phyloP scores from a whole-genome alignment of 1,140 invertebrate species.

The Leptestheria dahalacensis region DNA sequence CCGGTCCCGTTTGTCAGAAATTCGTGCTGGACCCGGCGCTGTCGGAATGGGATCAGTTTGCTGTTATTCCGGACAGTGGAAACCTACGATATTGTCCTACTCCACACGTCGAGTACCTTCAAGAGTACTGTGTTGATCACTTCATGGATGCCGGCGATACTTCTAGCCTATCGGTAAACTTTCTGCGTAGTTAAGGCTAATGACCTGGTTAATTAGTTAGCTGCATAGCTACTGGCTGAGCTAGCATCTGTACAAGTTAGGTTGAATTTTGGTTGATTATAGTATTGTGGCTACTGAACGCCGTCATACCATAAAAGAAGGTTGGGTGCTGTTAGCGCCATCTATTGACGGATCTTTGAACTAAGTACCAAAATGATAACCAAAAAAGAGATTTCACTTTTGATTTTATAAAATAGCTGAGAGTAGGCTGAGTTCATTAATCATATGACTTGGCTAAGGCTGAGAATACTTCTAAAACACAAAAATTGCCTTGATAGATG shows the following conservation, averaged over 20 bases:
- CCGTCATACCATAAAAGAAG: too few relatives aligned
- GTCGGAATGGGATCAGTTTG: not conserved
- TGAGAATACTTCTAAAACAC: too few relatives aligned
- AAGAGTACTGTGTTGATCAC: not conserved
- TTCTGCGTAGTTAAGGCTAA: too few relatives aligned
- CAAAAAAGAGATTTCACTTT: too few relatives aligned
- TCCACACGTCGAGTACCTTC: not conserved
- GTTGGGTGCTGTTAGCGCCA: too few relatives aligned
- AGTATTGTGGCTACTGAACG: too few relatives aligned
- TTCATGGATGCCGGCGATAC: too few relatives aligned
- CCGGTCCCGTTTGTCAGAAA: not conserved
- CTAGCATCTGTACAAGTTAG: too few relatives aligned
- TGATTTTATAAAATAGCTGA: not conserved
- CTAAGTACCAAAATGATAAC: not conserved
- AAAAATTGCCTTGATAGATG: not conserved
- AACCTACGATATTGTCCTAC: not conserved
- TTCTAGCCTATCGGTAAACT: too few relatives aligned
- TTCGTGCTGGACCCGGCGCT: not conserved
- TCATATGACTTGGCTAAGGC: not conserved
- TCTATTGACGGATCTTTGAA: not conserved
- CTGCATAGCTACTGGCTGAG: too few relatives aligned
- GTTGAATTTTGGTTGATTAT: too few relatives aligned
- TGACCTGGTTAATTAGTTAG: too few relatives aligned
- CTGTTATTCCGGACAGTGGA: not conserved
- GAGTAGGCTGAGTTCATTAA: not conserved